These are phyloP conservation scores for Eupleurogrammus muticus DNA, from an alignment of 2,797 vertebrate species.

Conservation along the genomic window DNA sequence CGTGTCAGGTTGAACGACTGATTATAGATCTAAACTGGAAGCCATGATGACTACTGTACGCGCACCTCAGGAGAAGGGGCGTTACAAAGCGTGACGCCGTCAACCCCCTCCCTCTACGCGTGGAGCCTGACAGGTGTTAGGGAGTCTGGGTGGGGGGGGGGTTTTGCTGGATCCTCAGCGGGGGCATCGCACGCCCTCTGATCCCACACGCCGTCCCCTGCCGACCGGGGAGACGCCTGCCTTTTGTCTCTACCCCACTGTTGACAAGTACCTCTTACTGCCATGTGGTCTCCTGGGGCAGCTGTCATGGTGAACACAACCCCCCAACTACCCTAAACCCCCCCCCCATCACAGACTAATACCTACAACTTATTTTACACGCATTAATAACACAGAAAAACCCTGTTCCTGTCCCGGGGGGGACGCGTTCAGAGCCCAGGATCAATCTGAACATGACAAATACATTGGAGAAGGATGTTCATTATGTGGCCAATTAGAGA, in stretches of 20 bases:
- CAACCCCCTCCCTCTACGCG: conserved; percentile 74
- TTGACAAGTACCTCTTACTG: conserved; percentile 84
- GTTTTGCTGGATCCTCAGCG: conserved; percentile 73
- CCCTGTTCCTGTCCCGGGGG: conserved; percentile 59
- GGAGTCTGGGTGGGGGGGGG: conserved; percentile 55
- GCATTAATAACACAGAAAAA: conserved; percentile 76
- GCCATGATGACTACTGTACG: conserved; percentile 82
- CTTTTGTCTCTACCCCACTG: conserved; percentile 73
- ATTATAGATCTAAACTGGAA: conserved; percentile 83
- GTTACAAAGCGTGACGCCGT: conserved; percentile 69
- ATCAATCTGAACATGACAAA: conserved; percentile 75
- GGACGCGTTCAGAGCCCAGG: conserved; percentile 63
- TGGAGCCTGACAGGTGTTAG: conserved; percentile 80
- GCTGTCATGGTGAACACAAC: conserved; percentile 73
- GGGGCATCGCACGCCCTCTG: conserved; percentile 79
- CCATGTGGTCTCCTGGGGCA: conserved; percentile 79
- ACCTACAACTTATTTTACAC: conserved; percentile 80
- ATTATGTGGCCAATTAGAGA: conserved; percentile 67
- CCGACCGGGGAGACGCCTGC: conserved; percentile 75
- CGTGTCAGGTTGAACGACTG: conserved; percentile 82
- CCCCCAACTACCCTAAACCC: conserved; percentile 30
- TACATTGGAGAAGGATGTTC: conserved; percentile 65
- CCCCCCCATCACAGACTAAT: conserved; percentile 60
- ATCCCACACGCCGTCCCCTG: conserved; percentile 80
- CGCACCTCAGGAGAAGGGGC: conserved; percentile 77